A percentile compares a stretch with the other conserved stretches of the same genome.
These are phyloP conservation scores for Mamestra brassicae DNA, from an alignment of 2,888 invertebrate species.

Conservation along the genomic window DNA sequence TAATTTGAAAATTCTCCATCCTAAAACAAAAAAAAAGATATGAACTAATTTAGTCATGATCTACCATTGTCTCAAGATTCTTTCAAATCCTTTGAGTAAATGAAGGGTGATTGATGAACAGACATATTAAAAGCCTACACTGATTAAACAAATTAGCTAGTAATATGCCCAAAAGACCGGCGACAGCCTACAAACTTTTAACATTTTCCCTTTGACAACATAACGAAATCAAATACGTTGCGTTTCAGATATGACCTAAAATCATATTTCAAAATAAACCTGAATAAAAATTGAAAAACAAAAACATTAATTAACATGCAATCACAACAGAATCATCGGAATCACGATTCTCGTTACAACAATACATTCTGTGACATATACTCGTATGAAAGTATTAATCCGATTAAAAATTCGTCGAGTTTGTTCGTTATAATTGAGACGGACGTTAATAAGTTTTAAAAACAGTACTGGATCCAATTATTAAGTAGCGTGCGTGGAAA, in stretches of 20 bases:
- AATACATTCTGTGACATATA: slow-evolving; percentile 8
- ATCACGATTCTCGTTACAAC: slow-evolving; percentile 6
- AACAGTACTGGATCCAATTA: slow-evolving; percentile 39
- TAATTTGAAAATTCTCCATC: too few relatives aligned
- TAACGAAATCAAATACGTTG: not conserved
- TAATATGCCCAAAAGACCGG: too few relatives aligned
- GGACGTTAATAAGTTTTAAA: slow-evolving; percentile 43
- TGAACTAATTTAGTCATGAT: too few relatives aligned
- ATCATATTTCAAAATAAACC: not conserved
- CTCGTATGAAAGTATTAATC: slow-evolving; percentile 19
- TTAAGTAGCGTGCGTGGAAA: not conserved
- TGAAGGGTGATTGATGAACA: too few relatives aligned
- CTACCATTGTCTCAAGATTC: too few relatives aligned
- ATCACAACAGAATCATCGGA: slow-evolving; percentile 17
- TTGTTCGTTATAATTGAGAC: slow-evolving; percentile 43
- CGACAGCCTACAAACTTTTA: too few relatives aligned
- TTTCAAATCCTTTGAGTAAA: too few relatives aligned
- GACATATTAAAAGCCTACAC: too few relatives aligned
- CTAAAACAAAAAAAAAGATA: too few relatives aligned
- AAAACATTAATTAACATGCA: slow-evolving; percentile 20
- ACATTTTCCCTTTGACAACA: not conserved
- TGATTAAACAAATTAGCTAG: too few relatives aligned
- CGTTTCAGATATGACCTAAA: not conserved
- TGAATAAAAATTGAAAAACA: not conserved
- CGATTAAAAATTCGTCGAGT: slow-evolving; percentile 37